Percentiles rank a stretch among this genome's conserved stretches.
These are phyloP conservation scores for Bubalus kerabau DNA, from an alignment of 2,113 vertebrate species.

Conservation along the genomic window DNA sequence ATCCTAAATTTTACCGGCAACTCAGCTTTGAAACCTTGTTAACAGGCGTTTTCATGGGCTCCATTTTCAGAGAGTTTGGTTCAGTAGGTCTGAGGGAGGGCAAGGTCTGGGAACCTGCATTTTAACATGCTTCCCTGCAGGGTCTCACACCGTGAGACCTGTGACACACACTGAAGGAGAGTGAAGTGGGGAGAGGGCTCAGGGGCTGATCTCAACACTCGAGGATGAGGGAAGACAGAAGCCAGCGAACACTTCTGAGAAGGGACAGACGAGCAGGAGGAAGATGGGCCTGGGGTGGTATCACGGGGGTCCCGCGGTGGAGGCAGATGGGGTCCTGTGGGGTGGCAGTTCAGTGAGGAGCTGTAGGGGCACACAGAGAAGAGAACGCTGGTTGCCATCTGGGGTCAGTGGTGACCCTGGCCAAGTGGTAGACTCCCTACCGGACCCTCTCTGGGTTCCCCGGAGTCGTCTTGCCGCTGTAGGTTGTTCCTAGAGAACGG, in stretches of 20 bases:
- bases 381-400: not conserved
- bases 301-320: rapidly evolving
- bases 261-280: not conserved
- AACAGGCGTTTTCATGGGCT: not conserved
- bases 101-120: not conserved
- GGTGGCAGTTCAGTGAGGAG: not conserved
- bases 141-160: not conserved
- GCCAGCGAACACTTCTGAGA: not conserved
- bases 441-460: rapidly evolving
- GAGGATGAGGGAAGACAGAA: not conserved
- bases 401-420: not conserved
- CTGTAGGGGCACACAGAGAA: not conserved
- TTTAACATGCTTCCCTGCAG: not conserved
- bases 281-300: not conserved
- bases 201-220: not conserved
- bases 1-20: not conserved
- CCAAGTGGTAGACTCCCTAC: no score
- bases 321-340: not conserved
- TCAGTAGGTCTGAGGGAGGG: not conserved
- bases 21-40: not conserved
- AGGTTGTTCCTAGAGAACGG: not conserved
- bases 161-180: not conserved
- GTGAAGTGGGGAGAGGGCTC: not conserved
- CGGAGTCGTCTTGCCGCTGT: not conserved
- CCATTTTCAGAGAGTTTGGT: not conserved